Evolutionary conservation across 2,888 invertebrate genomes (phyloP), one percentile per base, ranked within the genome.

Genomic region (Leptinotarsa haldemani): DNA sequence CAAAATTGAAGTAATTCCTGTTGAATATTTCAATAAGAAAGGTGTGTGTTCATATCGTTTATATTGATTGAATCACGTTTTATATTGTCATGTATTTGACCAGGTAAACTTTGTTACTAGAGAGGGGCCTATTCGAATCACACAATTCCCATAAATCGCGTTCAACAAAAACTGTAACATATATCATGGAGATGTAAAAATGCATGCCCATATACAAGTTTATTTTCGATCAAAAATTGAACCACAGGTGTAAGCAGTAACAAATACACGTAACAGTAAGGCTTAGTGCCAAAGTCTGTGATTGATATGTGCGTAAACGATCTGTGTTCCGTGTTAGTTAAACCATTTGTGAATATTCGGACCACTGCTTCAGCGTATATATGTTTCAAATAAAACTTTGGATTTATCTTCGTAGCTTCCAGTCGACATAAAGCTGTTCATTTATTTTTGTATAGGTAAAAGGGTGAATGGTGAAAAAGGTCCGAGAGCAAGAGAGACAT

Each of bases 271-370:
- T 15, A 73, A 71, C 75, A 79, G 78, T 80, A 79, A 75, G 77
- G 82, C 78, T 80, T 81, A 80, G 71, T 80, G 79, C 77, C 77
- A 79, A 76, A 74, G 71, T 78, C 77, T 77, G 78, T 79, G 81
- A 82, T 82, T 82, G 82, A 82, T 82, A 79, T 79, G 79, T 75
- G 79, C 77, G 77, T 76, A 78, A 80, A 81, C 80, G 78, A 82
- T 80, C 79, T 79, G 77, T 77, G 75, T 75, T 75, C 70, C 82
- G 78, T 79, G 82, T 83, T 84, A 84, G 84, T 83, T 84, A 83
- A 85, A 84, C 84, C 82, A 83, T 83, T 84, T 82, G 83, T 84
- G 81, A 85, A 84, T 83, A 83, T 83, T 82, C 82, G 83, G 81
- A 76, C 80, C 73, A 66, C 30, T 66, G 66, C 66, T 25, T 66